Evolutionary conservation across 2,113 vertebrate genomes (phyloP).

Genomic region (Crotophaga sulcirostris): DNA sequence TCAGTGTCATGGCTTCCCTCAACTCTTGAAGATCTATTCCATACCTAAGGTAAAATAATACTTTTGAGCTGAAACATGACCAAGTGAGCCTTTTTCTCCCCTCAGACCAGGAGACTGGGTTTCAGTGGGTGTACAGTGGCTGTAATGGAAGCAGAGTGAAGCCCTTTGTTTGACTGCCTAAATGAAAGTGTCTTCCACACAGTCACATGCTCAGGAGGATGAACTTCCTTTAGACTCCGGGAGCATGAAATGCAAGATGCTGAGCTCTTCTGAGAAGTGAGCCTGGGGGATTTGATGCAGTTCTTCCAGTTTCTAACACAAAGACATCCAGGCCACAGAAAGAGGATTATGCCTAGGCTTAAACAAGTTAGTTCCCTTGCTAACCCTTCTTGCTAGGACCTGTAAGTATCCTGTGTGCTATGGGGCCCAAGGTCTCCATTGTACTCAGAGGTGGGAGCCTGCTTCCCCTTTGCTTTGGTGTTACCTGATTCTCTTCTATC

Average conservation of each 20-base stretch:
- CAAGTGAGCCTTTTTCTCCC: neutral
- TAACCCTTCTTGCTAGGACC: neutral
- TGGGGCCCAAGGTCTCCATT: accelerated
- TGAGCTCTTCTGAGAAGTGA: neutral
- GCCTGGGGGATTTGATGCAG: neutral
- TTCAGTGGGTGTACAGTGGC: neutral
- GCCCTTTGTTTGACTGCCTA: neutral
- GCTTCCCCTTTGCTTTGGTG: neutral
- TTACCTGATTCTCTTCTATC: neutral
- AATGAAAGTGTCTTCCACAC: neutral
- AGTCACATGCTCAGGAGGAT: neutral
- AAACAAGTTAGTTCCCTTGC: neutral
- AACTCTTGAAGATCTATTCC: neutral
- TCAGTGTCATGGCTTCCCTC: neutral
- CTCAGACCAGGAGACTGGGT: neutral
- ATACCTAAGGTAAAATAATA: neutral
- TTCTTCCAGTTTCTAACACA: neutral
- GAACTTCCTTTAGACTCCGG: neutral
- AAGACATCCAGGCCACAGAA: neutral
- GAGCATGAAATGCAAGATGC: neutral
- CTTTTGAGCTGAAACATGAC: neutral
- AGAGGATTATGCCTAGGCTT: neutral
- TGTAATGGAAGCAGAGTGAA: neutral
- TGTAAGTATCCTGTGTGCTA: neutral
- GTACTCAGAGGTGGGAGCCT: neutral